Conservation (phyloP, 2,797 vertebrate genomes). For the Labroides dimidiatus region DNA sequence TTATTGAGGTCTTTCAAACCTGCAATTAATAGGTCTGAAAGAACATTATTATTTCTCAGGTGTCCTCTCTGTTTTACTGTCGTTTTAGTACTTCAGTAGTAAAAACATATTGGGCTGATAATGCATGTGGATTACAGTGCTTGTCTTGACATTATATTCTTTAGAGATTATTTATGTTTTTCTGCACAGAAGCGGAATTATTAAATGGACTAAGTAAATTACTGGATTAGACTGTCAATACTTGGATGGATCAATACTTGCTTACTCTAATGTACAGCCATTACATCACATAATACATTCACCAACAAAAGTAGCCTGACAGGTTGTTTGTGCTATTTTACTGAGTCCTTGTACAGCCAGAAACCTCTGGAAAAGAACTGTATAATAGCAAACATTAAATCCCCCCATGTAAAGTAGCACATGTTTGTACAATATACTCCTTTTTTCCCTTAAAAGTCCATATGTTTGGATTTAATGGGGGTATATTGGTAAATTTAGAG, state of each 20-base stretch:
- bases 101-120: background rate
- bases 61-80: background rate
- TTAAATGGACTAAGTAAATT: background rate
- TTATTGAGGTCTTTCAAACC: background rate
- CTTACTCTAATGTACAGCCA: background rate
- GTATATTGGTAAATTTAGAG: too few species aligned
- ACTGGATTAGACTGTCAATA: background rate
- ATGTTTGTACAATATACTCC: too few species aligned
- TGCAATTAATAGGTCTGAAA: background rate
- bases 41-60: background rate
- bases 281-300: background rate
- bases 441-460: too few species aligned
- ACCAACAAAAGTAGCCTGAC: background rate
- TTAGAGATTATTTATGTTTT: too few species aligned
- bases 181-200: background rate
- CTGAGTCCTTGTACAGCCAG: background rate
- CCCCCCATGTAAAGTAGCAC: too few species aligned
- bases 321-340: background rate
- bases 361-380: too few species aligned
- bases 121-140: background rate
- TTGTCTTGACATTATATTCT: too few species aligned
- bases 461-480: too few species aligned
- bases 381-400: too few species aligned
- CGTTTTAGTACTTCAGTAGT: background rate
- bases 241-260: background rate